Base-by-base conservation (phyloP, 2,113 vertebrate genomes). In the Forbesichthys agassizii region DNA sequence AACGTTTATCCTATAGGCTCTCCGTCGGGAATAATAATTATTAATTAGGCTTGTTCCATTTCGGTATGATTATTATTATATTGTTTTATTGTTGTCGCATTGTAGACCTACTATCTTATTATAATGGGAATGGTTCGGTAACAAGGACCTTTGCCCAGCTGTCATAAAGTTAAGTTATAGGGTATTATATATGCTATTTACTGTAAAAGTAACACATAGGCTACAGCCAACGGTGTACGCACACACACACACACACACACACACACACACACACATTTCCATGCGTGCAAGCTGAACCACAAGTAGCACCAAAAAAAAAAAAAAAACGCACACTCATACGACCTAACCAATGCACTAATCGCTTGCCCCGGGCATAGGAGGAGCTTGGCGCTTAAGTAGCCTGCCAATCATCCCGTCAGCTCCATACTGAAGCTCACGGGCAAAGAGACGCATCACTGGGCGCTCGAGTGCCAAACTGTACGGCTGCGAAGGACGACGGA, bases 401-500 rank as follows among this genome's bases (percentile, higher is more conserved):
- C 90, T 96, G 96, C 95, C 96, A 98, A 97, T 98, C 96, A 98
- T 94, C 92, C 94, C 93, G 93, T 97, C 95, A 96, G 95, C 95
- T 96, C 95, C 94, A 96, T 96, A 96, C 95, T 93, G 95, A 93
- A 92, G 96, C 94, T 94, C 85, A 91, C 93, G 94, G 93, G 94
- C 94, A 93, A 94, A 92, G 93, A 81, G 95, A 89, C 93, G 93
- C 93, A 93, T 94, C 94, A 93, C 92, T 95, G 93, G 90, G 91
- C 93, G 92, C 93, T 93, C 86, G 92, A 94, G 93, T 95, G 94
- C 93, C 93, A 95, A 94, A 90, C 92, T 91, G 87, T 90, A 91
- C 93, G 91, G 80, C 93, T 94, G 89, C 92, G 92, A 88, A 92
- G 92, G 91, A 93, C 93, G 91, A 77, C 77, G 81, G 36, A 42